A percentile compares a stretch with the other conserved stretches of the same genome.
Evolutionary conservation across 2,888 invertebrate species (phyloP).

Genomic region (Sepioteuthis lessoniana): DNA sequence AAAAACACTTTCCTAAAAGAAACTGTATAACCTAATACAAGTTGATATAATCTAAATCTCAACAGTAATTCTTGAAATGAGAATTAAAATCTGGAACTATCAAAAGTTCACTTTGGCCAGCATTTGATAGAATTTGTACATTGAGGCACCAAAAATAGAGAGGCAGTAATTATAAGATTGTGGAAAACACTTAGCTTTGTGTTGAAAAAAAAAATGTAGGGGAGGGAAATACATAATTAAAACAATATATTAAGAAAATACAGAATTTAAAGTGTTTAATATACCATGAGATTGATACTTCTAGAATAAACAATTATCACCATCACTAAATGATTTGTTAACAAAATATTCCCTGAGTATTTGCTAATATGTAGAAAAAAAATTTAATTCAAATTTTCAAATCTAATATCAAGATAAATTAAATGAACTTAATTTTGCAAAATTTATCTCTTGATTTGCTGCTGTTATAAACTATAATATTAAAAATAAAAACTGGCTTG

Average conservation of each 20-base stretch:
- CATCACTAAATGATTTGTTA: not conserved
- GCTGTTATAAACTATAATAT: not conserved
- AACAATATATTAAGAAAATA: not conserved
- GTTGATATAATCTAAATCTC: not conserved
- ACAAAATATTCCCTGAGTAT: not conserved
- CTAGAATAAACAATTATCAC: not conserved
- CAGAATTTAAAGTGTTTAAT: not conserved
- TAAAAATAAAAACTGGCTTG: not conserved
- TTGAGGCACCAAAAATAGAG: not conserved
- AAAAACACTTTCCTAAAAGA: not conserved
- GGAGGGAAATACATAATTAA: too few species aligned
- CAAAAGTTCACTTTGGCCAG: not conserved
- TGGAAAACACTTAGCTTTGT: not conserved
- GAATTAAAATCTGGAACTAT: not conserved
- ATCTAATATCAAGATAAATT: not conserved
- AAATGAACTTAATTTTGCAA: not conserved
- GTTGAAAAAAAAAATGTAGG: not conserved
- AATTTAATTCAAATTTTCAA: not conserved
- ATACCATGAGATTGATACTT: not conserved
- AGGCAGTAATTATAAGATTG: not conserved
- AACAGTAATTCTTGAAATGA: not conserved
- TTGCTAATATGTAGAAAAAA: not conserved
- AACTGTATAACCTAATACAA: not conserved
- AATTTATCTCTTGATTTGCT: not conserved
- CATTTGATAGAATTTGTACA: not conserved